A percentile compares a stretch with the other conserved stretches of the same genome.
Conservation (phyloP, 2,888 invertebrate genomes). For the Ochropleura plecta region DNA sequence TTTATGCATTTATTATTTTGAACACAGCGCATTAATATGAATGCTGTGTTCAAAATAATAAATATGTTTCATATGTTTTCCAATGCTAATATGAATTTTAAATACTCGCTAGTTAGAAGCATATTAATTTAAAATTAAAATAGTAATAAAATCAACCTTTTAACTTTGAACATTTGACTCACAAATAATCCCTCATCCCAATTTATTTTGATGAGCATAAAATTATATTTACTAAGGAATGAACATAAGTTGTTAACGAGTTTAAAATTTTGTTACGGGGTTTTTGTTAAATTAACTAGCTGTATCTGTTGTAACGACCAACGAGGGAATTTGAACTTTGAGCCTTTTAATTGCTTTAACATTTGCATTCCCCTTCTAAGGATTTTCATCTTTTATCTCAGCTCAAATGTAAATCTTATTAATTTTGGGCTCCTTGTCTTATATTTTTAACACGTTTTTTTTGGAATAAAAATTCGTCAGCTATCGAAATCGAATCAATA, state of each 20-base stretch:
- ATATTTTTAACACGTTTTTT: conserved; percentile 12
- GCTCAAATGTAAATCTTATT: conserved; percentile 37
- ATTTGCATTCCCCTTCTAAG: conserved; percentile 15
- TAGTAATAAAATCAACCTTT: conserved; percentile 35
- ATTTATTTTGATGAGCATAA: conserved; percentile 39
- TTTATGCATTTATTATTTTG: background rate
- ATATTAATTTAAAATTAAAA: conserved; percentile 15
- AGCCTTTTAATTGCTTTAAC: conserved; percentile 30
- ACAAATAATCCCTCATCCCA: conserved; percentile 13
- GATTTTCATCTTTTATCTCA: conserved; percentile 18
- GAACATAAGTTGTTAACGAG: conserved; percentile 53
- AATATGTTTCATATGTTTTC: too few species aligned
- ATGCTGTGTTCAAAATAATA: too few species aligned
- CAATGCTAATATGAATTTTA: conserved; percentile 15
- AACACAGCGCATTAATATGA: background rate
- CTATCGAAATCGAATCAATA: conserved; percentile 51
- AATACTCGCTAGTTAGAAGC: background rate
- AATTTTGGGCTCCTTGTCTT: conserved; percentile 21
- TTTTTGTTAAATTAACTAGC: conserved; percentile 42
- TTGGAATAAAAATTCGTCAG: conserved; percentile 18
- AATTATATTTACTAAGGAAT: conserved; percentile 45
- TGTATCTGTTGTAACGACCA: conserved; percentile 35
- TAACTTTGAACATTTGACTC: conserved; percentile 32
- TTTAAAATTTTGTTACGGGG: conserved; percentile 36
- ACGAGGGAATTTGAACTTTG: conserved; percentile 35